phyloP scores from a whole-genome alignment of 2,888 invertebrate species.

The Hydroisotoma schaefferi region DNA sequence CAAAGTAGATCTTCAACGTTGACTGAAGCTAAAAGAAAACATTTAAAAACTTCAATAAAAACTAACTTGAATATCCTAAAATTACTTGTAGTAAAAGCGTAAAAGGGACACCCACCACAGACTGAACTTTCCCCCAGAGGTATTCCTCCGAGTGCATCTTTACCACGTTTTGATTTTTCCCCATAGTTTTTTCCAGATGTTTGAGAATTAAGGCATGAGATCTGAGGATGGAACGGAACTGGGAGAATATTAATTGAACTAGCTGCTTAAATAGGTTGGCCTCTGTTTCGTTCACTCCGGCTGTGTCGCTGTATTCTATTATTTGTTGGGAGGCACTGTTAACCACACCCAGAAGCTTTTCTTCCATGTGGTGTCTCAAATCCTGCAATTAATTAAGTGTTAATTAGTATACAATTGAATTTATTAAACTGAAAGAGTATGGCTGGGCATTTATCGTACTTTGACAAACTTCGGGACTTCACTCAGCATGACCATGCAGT shows the following conservation, averaged over 20 bases:
- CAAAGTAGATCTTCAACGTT: constrained; percentile 62
- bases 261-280: constrained; percentile 38
- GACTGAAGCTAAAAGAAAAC: constrained; percentile 67
- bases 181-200: constrained; percentile 61
- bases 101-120: constrained; percentile 64
- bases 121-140: constrained; percentile 86
- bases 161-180: constrained; percentile 57
- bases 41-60: neutral
- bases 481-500: constrained; percentile 77
- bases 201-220: constrained; percentile 69
- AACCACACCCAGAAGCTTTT: constrained; percentile 74
- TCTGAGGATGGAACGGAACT: constrained; percentile 75
- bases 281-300: constrained; percentile 41
- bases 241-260: constrained; percentile 67
- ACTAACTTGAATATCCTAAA: neutral
- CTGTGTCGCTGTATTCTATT: constrained; percentile 57
- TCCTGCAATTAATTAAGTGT: constrained; percentile 58
- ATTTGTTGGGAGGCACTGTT: constrained; percentile 75
- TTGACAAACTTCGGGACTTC: constrained; percentile 82
- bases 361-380: constrained; percentile 77
- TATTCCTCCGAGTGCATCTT: constrained; percentile 68
- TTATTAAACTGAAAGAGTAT: constrained; percentile 5
- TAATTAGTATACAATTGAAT: constrained; percentile 9
- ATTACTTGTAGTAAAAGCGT: neutral
- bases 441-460: constrained; percentile 54